Percentiles rank a stretch among this genome's conserved stretches.
phyloP scores from a whole-genome alignment of 2,888 invertebrate genomes.

The Metallyticus violacea region DNA sequence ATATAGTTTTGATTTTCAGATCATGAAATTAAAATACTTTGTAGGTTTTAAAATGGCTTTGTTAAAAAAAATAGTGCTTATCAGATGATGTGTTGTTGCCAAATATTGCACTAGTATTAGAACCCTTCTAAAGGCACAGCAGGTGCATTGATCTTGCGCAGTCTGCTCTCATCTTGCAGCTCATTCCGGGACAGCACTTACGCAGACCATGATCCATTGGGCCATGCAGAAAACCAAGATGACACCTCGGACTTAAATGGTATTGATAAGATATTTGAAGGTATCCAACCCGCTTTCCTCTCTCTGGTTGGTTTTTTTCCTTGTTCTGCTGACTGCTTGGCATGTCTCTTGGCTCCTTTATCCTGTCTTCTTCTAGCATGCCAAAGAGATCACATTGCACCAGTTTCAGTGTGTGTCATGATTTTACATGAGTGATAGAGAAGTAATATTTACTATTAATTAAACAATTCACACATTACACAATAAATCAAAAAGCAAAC shows the following conservation, averaged over 20 bases:
- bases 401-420: neutral
- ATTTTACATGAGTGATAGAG: neutral
- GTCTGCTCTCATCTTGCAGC: constrained; percentile 77
- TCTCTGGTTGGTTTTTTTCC: constrained; percentile 13
- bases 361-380: neutral
- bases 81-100: constrained; percentile 35
- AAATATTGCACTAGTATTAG: constrained; percentile 43
- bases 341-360: neutral
- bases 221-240: constrained; percentile 32
- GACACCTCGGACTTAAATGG: constrained; percentile 49
- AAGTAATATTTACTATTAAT: too few relatives aligned
- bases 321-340: constrained; percentile 21
- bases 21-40: neutral
- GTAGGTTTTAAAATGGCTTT: neutral
- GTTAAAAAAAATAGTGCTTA: neutral
- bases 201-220: constrained; percentile 55
- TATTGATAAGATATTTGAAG: constrained; percentile 55
- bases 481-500: neutral
- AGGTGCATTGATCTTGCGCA: constrained; percentile 40
- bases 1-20: too few relatives aligned
- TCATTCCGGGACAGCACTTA: constrained; percentile 83
- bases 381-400: neutral
- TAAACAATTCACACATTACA: neutral
- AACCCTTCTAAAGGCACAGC: neutral
- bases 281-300: constrained; percentile 40